These are phyloP conservation scores for Eumeta japonica DNA, from an alignment of 1,140 invertebrate genomes.

Conservation along the genomic window DNA sequence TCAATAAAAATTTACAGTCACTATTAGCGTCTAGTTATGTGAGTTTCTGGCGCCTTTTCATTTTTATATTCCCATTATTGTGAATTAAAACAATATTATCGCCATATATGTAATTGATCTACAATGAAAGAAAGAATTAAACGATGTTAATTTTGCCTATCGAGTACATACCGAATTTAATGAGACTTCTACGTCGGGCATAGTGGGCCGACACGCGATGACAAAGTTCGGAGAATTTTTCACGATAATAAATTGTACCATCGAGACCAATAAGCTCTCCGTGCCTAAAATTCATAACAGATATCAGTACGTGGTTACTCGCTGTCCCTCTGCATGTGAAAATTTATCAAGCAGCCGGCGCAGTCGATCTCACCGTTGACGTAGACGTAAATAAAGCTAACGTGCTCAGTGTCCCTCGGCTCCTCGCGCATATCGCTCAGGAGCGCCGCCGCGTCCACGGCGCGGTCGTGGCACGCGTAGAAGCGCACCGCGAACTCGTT, in stretches of 20 bases:
- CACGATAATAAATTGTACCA: constrained; percentile 35
- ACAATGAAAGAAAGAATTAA: constrained; percentile 26
- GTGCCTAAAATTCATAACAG: constrained; percentile 54
- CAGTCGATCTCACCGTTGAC: constrained; percentile 64
- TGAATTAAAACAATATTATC: no score
- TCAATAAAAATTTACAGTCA: constrained; percentile 38
- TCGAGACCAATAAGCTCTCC: constrained; percentile 53
- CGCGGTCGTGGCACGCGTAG: constrained; percentile 60
- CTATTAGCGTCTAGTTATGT: no score
- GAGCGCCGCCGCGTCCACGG: constrained; percentile 27
- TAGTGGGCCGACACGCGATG: constrained; percentile 69
- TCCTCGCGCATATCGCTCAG: constrained; percentile 41
- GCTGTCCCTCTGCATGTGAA: no score
- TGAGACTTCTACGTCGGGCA: constrained; percentile 61
- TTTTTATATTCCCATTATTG: no score
- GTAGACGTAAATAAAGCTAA: constrained; percentile 62
- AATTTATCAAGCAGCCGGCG: no score
- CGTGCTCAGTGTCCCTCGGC: constrained; percentile 42
- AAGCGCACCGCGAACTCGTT: constrained; percentile 58
- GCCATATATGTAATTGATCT: no score
- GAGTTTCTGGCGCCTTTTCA: no score
- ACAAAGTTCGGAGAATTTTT: constrained; percentile 45
- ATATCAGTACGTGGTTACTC: no score
- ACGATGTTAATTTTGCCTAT: constrained; percentile 16
- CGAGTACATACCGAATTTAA: constrained; percentile 51